phyloP scores from a whole-genome alignment of 2,888 invertebrate genomes.

The Sympetrum striolatum region DNA sequence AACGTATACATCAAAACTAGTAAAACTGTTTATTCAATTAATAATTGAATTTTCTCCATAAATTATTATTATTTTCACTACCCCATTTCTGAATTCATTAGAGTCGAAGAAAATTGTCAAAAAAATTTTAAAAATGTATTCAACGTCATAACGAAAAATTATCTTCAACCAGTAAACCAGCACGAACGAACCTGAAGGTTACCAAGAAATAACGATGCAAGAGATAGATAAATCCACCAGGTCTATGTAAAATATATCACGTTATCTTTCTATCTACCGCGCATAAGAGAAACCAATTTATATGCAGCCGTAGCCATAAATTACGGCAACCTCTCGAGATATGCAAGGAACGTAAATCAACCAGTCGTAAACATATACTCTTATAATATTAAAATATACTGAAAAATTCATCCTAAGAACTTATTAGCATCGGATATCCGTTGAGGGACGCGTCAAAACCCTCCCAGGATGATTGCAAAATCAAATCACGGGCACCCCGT shows the following conservation, averaged over 20 bases:
- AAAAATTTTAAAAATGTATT: no score
- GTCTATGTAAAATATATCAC: no score
- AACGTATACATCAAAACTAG: no score
- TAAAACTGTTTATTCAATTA: no score
- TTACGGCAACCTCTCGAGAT: background rate
- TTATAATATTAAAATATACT: background rate
- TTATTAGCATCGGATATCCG: background rate
- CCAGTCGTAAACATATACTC: background rate
- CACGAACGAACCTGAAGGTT: no score
- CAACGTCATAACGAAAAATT: background rate
- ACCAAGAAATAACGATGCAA: background rate
- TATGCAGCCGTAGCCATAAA: background rate
- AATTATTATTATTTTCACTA: no score
- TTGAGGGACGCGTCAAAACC: background rate
- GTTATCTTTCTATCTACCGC: background rate
- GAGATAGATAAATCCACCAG: background rate
- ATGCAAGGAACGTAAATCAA: background rate
- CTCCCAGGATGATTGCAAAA: conserved; percentile 18
- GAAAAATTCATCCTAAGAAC: background rate
- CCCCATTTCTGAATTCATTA: no score
- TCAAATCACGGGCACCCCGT: conserved; percentile 8
- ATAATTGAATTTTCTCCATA: no score
- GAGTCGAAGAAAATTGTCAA: no score
- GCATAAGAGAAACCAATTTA: background rate
- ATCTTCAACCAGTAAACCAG: background rate